phyloP scores from a whole-genome alignment of 2,888 invertebrate genomes.

The Drosophila mimica region DNA sequence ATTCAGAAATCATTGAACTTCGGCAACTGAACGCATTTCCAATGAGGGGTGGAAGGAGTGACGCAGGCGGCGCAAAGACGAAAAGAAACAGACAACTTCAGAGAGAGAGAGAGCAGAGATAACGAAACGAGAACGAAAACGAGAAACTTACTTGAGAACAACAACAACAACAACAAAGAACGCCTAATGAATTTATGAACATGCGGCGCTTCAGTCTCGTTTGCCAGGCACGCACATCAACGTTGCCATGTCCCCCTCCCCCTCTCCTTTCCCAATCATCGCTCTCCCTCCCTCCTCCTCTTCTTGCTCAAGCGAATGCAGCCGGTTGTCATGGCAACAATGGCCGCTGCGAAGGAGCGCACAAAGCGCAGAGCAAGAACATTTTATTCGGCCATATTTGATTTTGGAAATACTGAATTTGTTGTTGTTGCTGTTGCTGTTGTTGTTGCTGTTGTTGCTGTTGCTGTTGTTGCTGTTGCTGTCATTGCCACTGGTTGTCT shows the following conservation, averaged over 20 bases:
- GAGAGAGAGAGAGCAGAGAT: slow-evolving; percentile 39
- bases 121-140: slow-evolving; percentile 52
- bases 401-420: slow-evolving; percentile 74
- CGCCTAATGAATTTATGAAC: slow-evolving; percentile 71
- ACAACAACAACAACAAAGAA: slow-evolving; percentile 30
- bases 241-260: neutral
- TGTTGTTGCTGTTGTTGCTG: no score
- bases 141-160: slow-evolving; percentile 48
- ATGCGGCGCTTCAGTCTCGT: slow-evolving; percentile 50
- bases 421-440: slow-evolving; percentile 42
- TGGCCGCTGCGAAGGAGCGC: slow-evolving; percentile 73
- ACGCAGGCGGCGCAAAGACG: slow-evolving; percentile 2
- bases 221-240: slow-evolving; percentile 15
- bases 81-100: slow-evolving; percentile 13
- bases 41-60: neutral
- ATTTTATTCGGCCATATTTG: slow-evolving; percentile 83
- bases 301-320: slow-evolving; percentile 33
- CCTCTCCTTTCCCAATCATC: slow-evolving; percentile 6
- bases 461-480: slow-evolving; percentile 61
- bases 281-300: slow-evolving; percentile 15
- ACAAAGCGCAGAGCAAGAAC: slow-evolving; percentile 63
- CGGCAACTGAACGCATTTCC: slow-evolving; percentile 48
- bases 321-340: slow-evolving; percentile 76
- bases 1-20: slow-evolving; percentile 58
- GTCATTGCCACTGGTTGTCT: slow-evolving; percentile 35